phyloP scores from a whole-genome alignment of 2,797 vertebrate genomes.

The Spatula versicolor region DNA sequence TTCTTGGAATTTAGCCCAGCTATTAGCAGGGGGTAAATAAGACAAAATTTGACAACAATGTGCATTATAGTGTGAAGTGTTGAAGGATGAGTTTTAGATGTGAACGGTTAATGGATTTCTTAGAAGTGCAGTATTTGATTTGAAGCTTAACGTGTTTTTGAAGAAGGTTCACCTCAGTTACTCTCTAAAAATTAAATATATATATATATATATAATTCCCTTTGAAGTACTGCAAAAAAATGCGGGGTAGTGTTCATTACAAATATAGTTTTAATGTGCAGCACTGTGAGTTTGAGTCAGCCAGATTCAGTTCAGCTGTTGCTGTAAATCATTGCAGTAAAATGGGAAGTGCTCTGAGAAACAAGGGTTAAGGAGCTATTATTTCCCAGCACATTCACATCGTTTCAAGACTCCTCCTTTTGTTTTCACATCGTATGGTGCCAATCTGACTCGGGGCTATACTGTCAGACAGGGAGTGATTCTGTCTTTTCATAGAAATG shows the following conservation, averaged over 20 bases:
- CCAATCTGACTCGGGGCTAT: not conserved
- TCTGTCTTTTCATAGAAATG: not conserved
- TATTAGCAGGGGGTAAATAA: slow-evolving; percentile 70
- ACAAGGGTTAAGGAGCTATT: not conserved
- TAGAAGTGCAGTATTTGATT: slow-evolving; percentile 22
- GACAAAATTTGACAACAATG: slow-evolving; percentile 65
- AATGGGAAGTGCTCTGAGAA: not conserved
- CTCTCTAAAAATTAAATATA: not conserved
- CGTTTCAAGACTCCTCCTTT: not conserved
- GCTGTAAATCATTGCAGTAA: not conserved
- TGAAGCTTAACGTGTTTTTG: not conserved
- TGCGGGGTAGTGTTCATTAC: not conserved
- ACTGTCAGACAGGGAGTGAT: not conserved
- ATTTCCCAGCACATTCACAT: not conserved
- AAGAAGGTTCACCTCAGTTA: not conserved
- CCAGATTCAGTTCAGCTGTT: not conserved
- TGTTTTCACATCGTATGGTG: not conserved
- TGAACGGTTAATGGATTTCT: slow-evolving; percentile 43
- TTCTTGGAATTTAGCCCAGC: slow-evolving; percentile 62
- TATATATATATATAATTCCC: not conserved
- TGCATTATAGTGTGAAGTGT: slow-evolving; percentile 3
- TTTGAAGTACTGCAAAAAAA: not conserved
- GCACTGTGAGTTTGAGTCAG: not conserved
- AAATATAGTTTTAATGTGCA: not conserved
- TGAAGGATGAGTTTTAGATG: slow-evolving; percentile 55